Conservation (phyloP, 1,140 invertebrate genomes). For the Drosophila ficusphila region DNA sequence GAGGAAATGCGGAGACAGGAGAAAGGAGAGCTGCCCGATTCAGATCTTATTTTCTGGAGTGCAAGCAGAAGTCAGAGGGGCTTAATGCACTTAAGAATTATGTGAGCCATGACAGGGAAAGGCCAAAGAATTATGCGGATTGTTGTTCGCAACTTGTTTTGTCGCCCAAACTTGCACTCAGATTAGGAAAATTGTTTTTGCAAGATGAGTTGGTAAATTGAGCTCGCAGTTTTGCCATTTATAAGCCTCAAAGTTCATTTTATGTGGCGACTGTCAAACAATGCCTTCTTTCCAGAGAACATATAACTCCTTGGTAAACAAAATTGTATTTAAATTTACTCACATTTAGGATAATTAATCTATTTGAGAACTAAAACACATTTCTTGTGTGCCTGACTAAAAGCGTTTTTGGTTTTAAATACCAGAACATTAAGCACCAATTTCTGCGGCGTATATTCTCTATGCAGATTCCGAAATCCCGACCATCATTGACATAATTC, state of each 20-base stretch:
- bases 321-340: too few species aligned
- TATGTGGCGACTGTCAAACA: too few species aligned
- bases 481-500: constrained; percentile 26
- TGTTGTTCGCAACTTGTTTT: constrained; percentile 2
- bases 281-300: too few species aligned
- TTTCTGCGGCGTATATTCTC: neutral
- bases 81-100: constrained; percentile 66
- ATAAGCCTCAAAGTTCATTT: too few species aligned
- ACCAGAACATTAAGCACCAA: neutral
- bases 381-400: too few species aligned
- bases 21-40: neutral
- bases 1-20: neutral
- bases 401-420: neutral
- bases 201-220: neutral
- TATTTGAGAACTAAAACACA: too few species aligned
- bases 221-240: neutral
- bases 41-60: constrained; percentile 59
- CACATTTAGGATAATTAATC: too few species aligned
- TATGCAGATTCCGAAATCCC: neutral
- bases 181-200: neutral
- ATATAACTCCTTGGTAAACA: too few species aligned
- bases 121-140: constrained; percentile 9
- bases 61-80: constrained; percentile 50
- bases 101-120: constrained; percentile 48
- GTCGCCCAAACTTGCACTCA: neutral